phyloP scores from a whole-genome alignment of 2,797 vertebrate species.

The Meriones psammophilus region DNA sequence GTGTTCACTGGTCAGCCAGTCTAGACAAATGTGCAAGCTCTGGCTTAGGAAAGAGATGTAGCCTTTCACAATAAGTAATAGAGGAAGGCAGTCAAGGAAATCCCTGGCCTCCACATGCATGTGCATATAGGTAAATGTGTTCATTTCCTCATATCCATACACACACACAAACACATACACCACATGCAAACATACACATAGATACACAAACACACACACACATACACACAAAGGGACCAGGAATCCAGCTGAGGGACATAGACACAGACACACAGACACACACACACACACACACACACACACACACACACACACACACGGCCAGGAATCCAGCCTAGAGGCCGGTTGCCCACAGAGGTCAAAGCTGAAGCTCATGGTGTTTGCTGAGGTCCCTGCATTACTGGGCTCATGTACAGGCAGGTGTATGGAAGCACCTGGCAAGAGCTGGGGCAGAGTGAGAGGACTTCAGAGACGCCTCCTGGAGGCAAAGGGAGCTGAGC shows the following conservation, averaged over 20 bases:
- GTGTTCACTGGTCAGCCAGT: background rate
- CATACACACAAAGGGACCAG: too few species aligned
- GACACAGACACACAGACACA: too few species aligned
- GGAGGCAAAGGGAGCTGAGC: background rate
- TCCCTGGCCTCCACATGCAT: background rate
- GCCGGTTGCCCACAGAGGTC: fast-evolving
- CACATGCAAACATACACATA: too few species aligned
- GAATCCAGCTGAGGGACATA: too few species aligned
- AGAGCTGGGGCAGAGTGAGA: background rate
- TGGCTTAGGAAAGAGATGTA: background rate
- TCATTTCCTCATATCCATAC: too few species aligned
- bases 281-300: background rate
- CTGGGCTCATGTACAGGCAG: fast-evolving
- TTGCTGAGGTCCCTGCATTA: background rate
- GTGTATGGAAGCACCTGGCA: background rate
- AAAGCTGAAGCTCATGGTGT: too few species aligned
- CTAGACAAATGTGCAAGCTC: background rate
- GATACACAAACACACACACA: background rate
- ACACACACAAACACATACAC: too few species aligned
- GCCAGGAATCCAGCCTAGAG: background rate
- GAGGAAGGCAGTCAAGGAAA: background rate
- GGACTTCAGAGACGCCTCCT: background rate
- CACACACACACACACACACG: background rate
- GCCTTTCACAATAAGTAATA: background rate
- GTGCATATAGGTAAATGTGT: background rate